Percentiles rank a stretch among this genome's conserved stretches.
These are phyloP conservation scores for Callorhinus ursinus DNA, from an alignment of 2,113 vertebrate species.

Conservation along the genomic window DNA sequence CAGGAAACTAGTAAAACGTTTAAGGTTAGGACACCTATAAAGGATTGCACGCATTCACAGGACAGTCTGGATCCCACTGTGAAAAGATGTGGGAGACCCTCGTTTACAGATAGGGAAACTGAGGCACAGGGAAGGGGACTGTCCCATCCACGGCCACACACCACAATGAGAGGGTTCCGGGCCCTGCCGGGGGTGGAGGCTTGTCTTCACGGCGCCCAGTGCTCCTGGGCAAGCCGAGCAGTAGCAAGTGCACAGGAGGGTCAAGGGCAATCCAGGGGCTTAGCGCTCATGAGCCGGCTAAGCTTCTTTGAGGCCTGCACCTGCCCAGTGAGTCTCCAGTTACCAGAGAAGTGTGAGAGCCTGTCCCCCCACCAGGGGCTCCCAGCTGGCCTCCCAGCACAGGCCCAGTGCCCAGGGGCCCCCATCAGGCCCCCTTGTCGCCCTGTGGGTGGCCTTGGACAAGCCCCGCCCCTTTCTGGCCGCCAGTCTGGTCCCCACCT, in stretches of 20 bases:
- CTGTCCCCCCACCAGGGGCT: background rate
- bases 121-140: background rate
- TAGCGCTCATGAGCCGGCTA: background rate
- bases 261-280: background rate
- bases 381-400: background rate
- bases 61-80: background rate
- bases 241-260: background rate
- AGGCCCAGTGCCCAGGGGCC: background rate
- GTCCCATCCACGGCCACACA: background rate
- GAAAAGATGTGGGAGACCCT: background rate
- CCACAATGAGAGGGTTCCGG: background rate
- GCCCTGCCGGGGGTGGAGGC: too few relatives aligned
- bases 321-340: background rate
- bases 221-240: background rate
- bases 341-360: background rate
- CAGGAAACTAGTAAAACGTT: background rate
- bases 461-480: background rate
- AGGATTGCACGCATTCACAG: background rate
- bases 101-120: background rate
- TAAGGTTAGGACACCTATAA: background rate
- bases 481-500: background rate
- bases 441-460: background rate
- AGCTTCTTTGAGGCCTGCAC: slow-evolving; percentile 21
- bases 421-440: background rate
- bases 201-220: background rate